Base-by-base conservation (phyloP, 1,140 invertebrate species). In the Platorchestia sp. region DNA sequence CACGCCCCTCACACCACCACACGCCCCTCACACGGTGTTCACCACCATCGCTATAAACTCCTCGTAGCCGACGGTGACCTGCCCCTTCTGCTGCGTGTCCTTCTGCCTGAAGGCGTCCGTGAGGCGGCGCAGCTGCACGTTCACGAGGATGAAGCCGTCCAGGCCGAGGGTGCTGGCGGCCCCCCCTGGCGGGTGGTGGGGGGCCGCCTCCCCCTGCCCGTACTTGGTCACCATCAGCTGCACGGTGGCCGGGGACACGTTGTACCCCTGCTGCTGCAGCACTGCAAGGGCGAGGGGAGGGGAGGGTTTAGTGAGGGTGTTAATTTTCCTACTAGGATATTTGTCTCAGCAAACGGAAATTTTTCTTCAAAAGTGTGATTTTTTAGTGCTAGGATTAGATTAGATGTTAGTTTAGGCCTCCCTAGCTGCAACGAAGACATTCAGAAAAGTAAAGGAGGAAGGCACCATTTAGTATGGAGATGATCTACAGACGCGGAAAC, bases 131-230 rank as follows among this genome's bases (percentile, higher is more conserved):
- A 99, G 98, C 97, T 99, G 98, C 36, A 99, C 98, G 97, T 98
- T 99, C 0, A 98, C 97, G 45, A 99, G 98, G 96, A 99, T 99
- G 97, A 99, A 99, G 96, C 98, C 98, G 97, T 99, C 99, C 47
- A 99, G 98, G 0, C 98, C 98, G 59, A 99, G 95, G 14, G n/a
- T n/a, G 14, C 95, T 96, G 95, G 97, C 96, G 90, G 96, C 97
- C 97, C 96, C 97, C 1, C 91, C 44, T 45, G 45, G 44, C 5
- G 22, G 91, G 43, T 19, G 91, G 6, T 14, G 44, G 43, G 91
- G 6, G 19, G 7, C 45, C 7, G 44, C 91, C 19, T 36, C 91
- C 14, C 7, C 6, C 97, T 98, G 98, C 97, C 97, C 97, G 97
- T 98, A 98, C 97, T 98, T 98, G 96, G 97, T 97, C 19, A 98